Conservation (phyloP, 2,797 vertebrate genomes). For the Argyrosomus regius region DNA sequence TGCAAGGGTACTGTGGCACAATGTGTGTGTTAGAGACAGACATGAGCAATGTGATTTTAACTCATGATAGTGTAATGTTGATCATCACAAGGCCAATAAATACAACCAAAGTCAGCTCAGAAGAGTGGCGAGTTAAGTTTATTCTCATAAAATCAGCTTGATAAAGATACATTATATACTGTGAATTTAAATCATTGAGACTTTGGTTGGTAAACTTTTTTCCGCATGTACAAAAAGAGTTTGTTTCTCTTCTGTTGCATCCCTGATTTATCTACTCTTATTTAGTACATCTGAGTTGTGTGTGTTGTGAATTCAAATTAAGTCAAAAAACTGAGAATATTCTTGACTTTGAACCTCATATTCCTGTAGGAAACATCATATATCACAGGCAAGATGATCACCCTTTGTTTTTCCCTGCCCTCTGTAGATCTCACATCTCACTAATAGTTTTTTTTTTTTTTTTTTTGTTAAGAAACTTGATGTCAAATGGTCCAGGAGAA, state of each 20-base stretch:
- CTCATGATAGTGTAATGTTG: constrained; percentile 21
- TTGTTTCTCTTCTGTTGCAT: background rate
- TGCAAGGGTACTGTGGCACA: constrained; percentile 69
- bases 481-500: constrained; percentile 55
- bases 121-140: background rate
- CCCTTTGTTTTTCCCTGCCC: background rate
- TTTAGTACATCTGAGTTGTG: background rate
- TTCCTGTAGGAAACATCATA: background rate
- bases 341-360: background rate
- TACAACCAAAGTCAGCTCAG: background rate
- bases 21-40: constrained; percentile 35
- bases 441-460: constrained; percentile 34
- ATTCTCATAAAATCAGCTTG: background rate
- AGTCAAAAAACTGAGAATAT: background rate
- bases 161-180: background rate
- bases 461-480: constrained; percentile 23
- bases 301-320: background rate
- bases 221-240: background rate
- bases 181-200: background rate
- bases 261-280: background rate
- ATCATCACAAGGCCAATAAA: constrained; percentile 1
- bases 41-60: constrained; percentile 32
- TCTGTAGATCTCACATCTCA: background rate
- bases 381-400: background rate
- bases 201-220: background rate